Evolutionary conservation across 2,888 invertebrate species (phyloP).

Genomic region (Drosophila melanosoma): DNA sequence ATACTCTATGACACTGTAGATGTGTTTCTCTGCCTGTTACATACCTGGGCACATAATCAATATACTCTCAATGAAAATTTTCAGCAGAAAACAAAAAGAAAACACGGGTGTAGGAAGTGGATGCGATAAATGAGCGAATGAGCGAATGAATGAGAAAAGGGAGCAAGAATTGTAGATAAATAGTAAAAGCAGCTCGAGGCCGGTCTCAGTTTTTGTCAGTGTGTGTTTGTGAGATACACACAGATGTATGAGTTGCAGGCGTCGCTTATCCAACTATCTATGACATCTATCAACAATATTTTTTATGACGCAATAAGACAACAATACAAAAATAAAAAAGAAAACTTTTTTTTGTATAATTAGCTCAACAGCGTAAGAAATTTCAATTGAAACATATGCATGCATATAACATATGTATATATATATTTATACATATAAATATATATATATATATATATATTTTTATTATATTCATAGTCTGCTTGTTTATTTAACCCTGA

Average conservation of each 20-base stretch:
- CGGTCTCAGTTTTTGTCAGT: slow-evolving; percentile 47
- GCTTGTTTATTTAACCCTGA: slow-evolving; percentile 69
- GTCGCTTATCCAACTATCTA: slow-evolving; percentile 67
- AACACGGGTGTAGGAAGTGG: slow-evolving; percentile 53
- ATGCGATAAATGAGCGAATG: slow-evolving; percentile 45
- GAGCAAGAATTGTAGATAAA: slow-evolving; percentile 17
- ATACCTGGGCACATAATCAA: background rate
- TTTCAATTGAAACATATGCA: slow-evolving; percentile 29
- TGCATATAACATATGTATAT: slow-evolving; percentile 4
- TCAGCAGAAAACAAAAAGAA: slow-evolving; percentile 16
- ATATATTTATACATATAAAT: slow-evolving; percentile 9
- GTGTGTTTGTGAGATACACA: slow-evolving; percentile 11
- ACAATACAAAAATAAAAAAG: slow-evolving; percentile 25
- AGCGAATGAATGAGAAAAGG: slow-evolving; percentile 4
- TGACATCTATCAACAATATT: slow-evolving; percentile 57
- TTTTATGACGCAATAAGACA: slow-evolving; percentile 72
- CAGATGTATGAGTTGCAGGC: slow-evolving; percentile 27
- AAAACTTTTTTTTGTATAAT: slow-evolving; percentile 56
- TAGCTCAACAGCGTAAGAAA: slow-evolving; percentile 35
- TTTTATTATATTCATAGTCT: slow-evolving; percentile 11
- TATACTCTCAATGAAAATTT: background rate
- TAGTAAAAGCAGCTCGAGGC: slow-evolving; percentile 54
- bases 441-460: slow-evolving; percentile 1
- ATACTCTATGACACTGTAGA: background rate
- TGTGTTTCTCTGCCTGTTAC: background rate